Evolutionary conservation across 2,797 vertebrate genomes (phyloP).

Genomic region (Graptemys geographica): DNA sequence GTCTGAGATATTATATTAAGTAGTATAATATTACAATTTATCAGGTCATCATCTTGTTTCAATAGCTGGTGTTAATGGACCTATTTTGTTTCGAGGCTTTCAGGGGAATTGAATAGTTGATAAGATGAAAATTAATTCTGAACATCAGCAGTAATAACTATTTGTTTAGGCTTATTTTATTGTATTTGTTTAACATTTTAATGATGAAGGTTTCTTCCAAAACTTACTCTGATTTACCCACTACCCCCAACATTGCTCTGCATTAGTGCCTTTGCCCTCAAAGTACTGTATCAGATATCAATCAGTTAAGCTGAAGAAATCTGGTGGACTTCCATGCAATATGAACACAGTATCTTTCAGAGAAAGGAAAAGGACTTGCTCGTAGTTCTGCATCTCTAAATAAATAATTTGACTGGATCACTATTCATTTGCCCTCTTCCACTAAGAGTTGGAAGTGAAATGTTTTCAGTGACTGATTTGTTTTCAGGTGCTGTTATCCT

Average conservation of each 20-base stretch:
- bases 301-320: background rate
- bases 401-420: background rate
- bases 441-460: background rate
- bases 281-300: conserved; percentile 41
- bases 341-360: conserved; percentile 2
- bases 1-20: background rate
- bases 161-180: background rate
- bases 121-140: conserved; percentile 40
- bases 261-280: background rate
- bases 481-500: background rate
- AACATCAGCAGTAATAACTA: background rate
- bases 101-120: background rate
- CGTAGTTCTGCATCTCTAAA: background rate
- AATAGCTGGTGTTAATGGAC: background rate
- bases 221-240: background rate
- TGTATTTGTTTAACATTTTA: background rate
- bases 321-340: conserved; percentile 9
- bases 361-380: background rate
- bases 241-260: conserved; percentile 32
- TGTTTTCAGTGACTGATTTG: background rate
- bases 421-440: background rate
- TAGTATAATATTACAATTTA: conserved; percentile 22
- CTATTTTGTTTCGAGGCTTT: background rate
- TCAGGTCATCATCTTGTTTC: conserved; percentile 17
- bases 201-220: background rate